Percentiles rank a stretch among this genome's conserved stretches.
Evolutionary conservation across 2,888 invertebrate species (phyloP).

Genomic region (Nymphalis c-album): DNA sequence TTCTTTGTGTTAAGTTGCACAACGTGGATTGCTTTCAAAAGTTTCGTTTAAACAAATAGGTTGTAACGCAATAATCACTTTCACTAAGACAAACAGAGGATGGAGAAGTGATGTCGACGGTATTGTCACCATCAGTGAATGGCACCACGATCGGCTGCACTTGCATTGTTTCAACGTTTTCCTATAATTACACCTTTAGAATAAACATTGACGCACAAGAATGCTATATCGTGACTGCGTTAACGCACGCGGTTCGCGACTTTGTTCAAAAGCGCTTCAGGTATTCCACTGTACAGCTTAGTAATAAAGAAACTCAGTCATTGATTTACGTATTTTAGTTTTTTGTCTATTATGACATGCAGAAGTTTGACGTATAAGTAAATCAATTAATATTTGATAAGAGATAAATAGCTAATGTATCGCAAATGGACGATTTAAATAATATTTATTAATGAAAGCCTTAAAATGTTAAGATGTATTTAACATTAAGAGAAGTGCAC

Average conservation of each 20-base stretch:
- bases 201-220: slow-evolving; percentile 22
- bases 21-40: slow-evolving; percentile 61
- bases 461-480: slow-evolving; percentile 15
- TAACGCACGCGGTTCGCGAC: background rate
- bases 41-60: slow-evolving; percentile 66
- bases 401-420: background rate
- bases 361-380: background rate
- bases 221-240: slow-evolving; percentile 6
- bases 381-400: background rate
- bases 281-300: background rate
- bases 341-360: background rate
- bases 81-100: slow-evolving; percentile 75
- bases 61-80: slow-evolving; percentile 64
- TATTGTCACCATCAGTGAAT: slow-evolving; percentile 61
- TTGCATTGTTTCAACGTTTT: slow-evolving; percentile 50
- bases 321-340: background rate
- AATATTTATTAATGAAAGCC: slow-evolving; percentile 8
- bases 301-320: background rate
- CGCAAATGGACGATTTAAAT: background rate
- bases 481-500: slow-evolving; percentile 47
- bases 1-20: slow-evolving; percentile 42
- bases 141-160: slow-evolving; percentile 49
- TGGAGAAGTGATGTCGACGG: slow-evolving; percentile 49
- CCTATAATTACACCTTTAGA: slow-evolving; percentile 49
- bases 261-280: background rate